These are phyloP conservation scores for Drosophila diplacantha DNA, from an alignment of 2,888 invertebrate genomes.

Conservation along the genomic window DNA sequence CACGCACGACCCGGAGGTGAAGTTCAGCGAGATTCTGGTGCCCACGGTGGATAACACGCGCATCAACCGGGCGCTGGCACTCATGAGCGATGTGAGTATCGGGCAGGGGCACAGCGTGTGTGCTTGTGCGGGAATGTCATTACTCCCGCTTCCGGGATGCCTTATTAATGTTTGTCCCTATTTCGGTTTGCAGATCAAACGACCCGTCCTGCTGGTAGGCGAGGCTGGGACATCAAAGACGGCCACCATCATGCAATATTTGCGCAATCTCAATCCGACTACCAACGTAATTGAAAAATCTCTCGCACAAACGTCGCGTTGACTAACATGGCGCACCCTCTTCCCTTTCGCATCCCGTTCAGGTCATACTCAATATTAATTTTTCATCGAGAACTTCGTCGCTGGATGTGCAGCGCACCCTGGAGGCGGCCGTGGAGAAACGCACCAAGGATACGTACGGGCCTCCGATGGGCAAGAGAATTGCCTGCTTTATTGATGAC, in stretches of 20 bases:
- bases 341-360: conserved; percentile 35
- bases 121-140: background rate
- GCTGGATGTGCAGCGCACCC: conserved; percentile 90
- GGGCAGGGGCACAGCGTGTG: background rate
- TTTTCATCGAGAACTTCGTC: conserved; percentile 95
- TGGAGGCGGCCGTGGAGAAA: conserved; percentile 93
- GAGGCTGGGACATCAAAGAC: conserved; percentile 96
- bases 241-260: conserved; percentile 89
- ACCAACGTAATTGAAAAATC: conserved; percentile 80
- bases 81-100: conserved; percentile 84
- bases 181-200: conserved; percentile 80
- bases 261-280: conserved; percentile 84
- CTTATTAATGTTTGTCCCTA: conserved; percentile 40
- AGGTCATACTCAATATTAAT: conserved; percentile 90
- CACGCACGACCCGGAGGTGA: conserved; percentile 83
- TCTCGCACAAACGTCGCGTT: conserved; percentile 17
- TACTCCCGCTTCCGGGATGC: conserved; percentile 8
- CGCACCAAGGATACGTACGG: conserved; percentile 93
- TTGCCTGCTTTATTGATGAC: conserved; percentile 94
- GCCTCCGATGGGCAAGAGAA: conserved; percentile 92
- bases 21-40: conserved; percentile 91
- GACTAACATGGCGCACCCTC: conserved; percentile 27
- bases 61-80: conserved; percentile 86
- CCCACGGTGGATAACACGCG: conserved; percentile 93
- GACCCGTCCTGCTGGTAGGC: conserved; percentile 90